Percentiles rank a stretch among this genome's conserved stretches.
Conservation (phyloP, 1,140 invertebrate genomes). For the Panulirus ornatus region DNA sequence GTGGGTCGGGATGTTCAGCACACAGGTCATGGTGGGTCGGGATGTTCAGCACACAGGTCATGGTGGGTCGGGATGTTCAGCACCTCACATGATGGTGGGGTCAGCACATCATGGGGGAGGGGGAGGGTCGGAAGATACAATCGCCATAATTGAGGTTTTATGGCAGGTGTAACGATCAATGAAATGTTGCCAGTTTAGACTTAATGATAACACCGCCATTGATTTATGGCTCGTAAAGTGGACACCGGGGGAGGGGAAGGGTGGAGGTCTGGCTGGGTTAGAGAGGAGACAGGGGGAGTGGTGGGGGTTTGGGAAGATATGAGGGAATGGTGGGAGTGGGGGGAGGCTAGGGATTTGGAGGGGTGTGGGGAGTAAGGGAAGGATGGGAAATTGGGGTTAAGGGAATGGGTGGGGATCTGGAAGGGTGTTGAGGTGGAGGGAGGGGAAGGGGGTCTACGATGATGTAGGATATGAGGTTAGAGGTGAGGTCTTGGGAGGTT, state of each 20-base stretch:
- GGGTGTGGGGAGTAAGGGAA: not conserved
- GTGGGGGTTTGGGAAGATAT: not conserved
- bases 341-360: not conserved
- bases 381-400: not conserved
- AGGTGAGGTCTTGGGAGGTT: no score
- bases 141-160: conserved; percentile 58
- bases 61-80: no score
- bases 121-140: conserved; percentile 39
- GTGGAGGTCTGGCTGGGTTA: not conserved
- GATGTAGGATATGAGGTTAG: no score
- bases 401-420: not conserved
- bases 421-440: not conserved
- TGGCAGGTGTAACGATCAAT: conserved; percentile 48
- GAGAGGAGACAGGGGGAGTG: not conserved
- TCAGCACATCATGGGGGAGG: no score
- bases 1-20: no score
- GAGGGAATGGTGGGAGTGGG: not conserved
- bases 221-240: conserved; percentile 59
- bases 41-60: no score
- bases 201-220: conserved; percentile 66
- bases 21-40: no score
- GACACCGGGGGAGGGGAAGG: not conserved
- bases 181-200: conserved; percentile 63
- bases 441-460: not conserved
- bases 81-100: conserved; percentile 10